These are phyloP conservation scores for Ptychobarbus kaznakovi DNA, from an alignment of 2,797 vertebrate genomes.

Conservation along the genomic window DNA sequence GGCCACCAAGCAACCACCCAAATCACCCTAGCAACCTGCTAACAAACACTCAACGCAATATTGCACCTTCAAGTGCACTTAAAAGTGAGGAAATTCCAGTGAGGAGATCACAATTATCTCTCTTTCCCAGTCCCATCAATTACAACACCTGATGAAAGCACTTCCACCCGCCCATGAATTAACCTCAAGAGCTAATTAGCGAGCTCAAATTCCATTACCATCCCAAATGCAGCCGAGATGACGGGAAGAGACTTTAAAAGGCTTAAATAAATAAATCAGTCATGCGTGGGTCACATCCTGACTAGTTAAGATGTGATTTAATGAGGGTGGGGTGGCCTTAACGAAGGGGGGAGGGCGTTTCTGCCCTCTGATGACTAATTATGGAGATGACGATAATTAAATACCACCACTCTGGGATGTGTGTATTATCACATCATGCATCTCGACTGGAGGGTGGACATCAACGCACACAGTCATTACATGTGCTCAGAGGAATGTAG, in stretches of 20 bases:
- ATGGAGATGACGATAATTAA: slow-evolving; percentile 61
- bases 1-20: background rate
- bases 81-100: background rate
- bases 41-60: background rate
- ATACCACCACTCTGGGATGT: slow-evolving; percentile 36
- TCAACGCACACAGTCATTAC: slow-evolving; percentile 18
- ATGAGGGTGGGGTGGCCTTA: slow-evolving; percentile 40
- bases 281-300: slow-evolving; percentile 48
- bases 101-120: slow-evolving; percentile 14
- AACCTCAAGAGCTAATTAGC: slow-evolving; percentile 54
- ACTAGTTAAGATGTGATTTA: slow-evolving; percentile 53
- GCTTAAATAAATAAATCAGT: slow-evolving; percentile 57
- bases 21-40: background rate
- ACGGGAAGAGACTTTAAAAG: slow-evolving; percentile 32
- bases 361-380: slow-evolving; percentile 60
- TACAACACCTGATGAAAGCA: slow-evolving; percentile 40
- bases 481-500: background rate
- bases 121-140: slow-evolving; percentile 19
- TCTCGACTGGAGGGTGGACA: slow-evolving; percentile 45
- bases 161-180: slow-evolving; percentile 29
- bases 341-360: slow-evolving; percentile 30
- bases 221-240: slow-evolving; percentile 12
- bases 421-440: slow-evolving; percentile 32
- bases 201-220: slow-evolving; percentile 47
- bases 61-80: background rate